These are phyloP conservation scores for Orientallactaga bullata DNA, from an alignment of 2,113 vertebrate genomes.

Conservation along the genomic window DNA sequence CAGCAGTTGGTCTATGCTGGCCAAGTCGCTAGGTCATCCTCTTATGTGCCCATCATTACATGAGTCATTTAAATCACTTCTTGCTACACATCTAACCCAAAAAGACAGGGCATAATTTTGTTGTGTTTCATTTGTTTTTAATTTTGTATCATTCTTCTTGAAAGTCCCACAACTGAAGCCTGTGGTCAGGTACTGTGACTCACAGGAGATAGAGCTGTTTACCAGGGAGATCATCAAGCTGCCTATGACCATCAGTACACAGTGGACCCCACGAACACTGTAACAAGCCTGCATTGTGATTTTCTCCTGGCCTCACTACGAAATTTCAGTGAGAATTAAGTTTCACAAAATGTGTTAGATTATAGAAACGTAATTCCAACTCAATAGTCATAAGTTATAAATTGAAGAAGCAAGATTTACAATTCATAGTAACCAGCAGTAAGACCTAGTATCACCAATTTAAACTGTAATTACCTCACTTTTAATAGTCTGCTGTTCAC, in stretches of 20 bases:
- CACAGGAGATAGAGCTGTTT: neutral
- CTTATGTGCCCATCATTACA: neutral
- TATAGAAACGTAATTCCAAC: neutral
- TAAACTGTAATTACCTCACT: slow-evolving; percentile 37
- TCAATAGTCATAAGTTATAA: slow-evolving; percentile 23
- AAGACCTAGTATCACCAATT: slow-evolving; percentile 24
- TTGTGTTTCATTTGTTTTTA: neutral
- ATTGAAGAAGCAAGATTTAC: neutral
- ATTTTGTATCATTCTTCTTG: neutral
- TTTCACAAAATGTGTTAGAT: neutral
- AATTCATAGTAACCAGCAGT: slow-evolving; percentile 7
- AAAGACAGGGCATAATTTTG: neutral
- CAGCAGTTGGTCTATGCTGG: neutral
- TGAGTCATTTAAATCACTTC: neutral
- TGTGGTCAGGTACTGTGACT: neutral
- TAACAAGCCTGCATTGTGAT: neutral
- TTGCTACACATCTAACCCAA: neutral
- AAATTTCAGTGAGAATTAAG: neutral
- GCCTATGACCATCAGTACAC: neutral
- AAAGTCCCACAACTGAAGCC: neutral
- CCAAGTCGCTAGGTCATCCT: neutral
- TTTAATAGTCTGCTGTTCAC: slow-evolving; percentile 24
- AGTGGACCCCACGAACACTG: neutral
- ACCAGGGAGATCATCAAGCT: neutral
- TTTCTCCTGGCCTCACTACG: neutral